Evolutionary conservation across 2,113 vertebrate genomes (phyloP), one percentile per base, ranked within the genome.

Genomic region (Patagioenas fasciata): DNA sequence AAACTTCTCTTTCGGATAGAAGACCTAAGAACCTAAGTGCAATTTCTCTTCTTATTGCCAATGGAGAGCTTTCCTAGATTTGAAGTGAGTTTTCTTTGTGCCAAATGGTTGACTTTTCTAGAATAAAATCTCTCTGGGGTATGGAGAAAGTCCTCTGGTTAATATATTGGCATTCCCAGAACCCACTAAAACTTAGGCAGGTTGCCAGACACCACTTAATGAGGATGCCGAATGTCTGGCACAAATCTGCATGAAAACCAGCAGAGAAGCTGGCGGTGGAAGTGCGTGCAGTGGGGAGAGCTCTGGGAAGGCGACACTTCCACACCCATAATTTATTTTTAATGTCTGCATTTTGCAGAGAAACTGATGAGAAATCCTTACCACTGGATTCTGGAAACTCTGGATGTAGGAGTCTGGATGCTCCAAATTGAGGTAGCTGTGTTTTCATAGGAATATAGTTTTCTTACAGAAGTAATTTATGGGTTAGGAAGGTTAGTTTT

Each of bases 141-240:
- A 95, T 97, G 96, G 95, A 95, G 3, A 96, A 97, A 98, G 97
- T 97, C 96, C 95, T 97, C 97, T 97, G 97, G 97, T 98, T 98
- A 98, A 98, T 98, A 98, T 97, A 98, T 96, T 98, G 98, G 97
- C 97, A 98, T 98, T 98, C 97, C 97, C 97, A 98, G 97, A 98
- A 98, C 96, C 97, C 95, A 96, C 98, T 98, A 95, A 97, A 98
- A 95, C 87, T 83, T 93, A 89, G 98, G 97, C 98, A 97, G 94
- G 73, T 94, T 98, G 97, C 98, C 98, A 98, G 97, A 94, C 95
- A 95, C 92, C 97, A 97, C 98, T 98, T 98, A 98, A 97, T 98
- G 97, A 98, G 97, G 97, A 96, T 96, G 84, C 97, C 28, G 95
- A 97, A 71, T 95, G 97, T 97, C 97, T 98, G 98, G 97, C 97